Conservation (phyloP, 2,888 invertebrate species). For the Cheilosia vulpina region DNA sequence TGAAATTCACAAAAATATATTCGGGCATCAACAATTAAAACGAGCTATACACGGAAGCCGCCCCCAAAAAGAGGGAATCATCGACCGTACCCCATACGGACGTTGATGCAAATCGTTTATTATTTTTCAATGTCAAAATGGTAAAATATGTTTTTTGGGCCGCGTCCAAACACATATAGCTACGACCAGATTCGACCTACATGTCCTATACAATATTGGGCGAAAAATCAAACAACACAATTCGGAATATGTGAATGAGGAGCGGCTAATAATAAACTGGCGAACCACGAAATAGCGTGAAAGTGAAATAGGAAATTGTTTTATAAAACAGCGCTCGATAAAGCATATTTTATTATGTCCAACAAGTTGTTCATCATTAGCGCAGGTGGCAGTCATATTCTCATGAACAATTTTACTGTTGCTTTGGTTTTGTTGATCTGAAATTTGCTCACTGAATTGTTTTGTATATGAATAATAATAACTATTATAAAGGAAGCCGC, state of each 20-base stretch:
- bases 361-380: conserved; percentile 1
- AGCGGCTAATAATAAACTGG: conserved; percentile 33
- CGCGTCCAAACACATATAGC: conserved; percentile 17
- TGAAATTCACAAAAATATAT: neutral
- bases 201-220: conserved; percentile 17
- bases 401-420: too few relatives aligned
- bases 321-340: neutral
- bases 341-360: too few relatives aligned
- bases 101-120: conserved; percentile 37
- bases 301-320: conserved; percentile 59
- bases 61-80: neutral
- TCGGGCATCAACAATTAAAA: conserved; percentile 10
- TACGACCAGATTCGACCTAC: conserved; percentile 29
- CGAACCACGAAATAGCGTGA: conserved; percentile 41
- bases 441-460: too few relatives aligned
- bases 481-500: too few relatives aligned
- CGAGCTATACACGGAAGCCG: conserved; percentile 21
- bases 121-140: conserved; percentile 43
- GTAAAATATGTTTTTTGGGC: conserved; percentile 25
- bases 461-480: too few relatives aligned
- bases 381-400: conserved; percentile 4
- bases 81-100: neutral
- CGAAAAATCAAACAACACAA: conserved; percentile 1
- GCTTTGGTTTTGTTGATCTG: too few relatives aligned
- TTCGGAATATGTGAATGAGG: conserved; percentile 28